phyloP scores from a whole-genome alignment of 2,797 vertebrate genomes.

The Danio aesculapii region DNA sequence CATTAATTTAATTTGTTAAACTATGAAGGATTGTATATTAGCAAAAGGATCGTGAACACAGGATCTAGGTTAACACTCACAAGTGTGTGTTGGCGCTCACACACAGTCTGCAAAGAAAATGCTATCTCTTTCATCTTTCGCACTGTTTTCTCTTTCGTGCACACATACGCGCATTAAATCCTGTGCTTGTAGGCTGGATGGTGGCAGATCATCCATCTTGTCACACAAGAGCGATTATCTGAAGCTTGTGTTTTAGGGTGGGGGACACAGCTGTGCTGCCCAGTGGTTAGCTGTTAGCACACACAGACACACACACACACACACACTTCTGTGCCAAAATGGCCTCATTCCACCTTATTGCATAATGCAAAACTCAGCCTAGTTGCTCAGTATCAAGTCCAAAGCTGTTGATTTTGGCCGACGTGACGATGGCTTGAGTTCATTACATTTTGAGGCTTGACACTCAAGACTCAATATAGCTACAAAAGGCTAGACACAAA shows the following conservation, averaged over 20 bases:
- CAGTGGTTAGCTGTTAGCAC: slow-evolving; percentile 24
- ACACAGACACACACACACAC: slow-evolving; percentile 27
- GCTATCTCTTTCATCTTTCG: neutral
- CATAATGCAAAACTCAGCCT: slow-evolving; percentile 20
- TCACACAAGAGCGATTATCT: slow-evolving; percentile 77
- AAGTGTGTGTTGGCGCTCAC: neutral
- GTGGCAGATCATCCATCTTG: slow-evolving; percentile 77
- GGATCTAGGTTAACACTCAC: slow-evolving; percentile 38
- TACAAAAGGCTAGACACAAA: neutral
- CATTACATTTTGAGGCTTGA: neutral
- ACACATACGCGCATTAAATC: slow-evolving; percentile 49
- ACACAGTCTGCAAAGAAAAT: neutral
- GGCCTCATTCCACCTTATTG: slow-evolving; percentile 27
- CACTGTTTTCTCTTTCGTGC: neutral
- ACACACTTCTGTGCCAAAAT: slow-evolving; percentile 32
- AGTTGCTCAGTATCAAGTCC: neutral
- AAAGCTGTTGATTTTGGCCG: neutral
- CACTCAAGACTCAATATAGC: too few relatives aligned
- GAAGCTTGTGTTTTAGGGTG: slow-evolving; percentile 57
- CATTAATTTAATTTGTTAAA: slow-evolving; percentile 33
- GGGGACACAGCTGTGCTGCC: slow-evolving; percentile 58
- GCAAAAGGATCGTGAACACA: slow-evolving; percentile 20
- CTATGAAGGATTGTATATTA: slow-evolving; percentile 18
- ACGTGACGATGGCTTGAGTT: neutral
- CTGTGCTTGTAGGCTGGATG: slow-evolving; percentile 71